phyloP scores from a whole-genome alignment of 1,140 invertebrate species.

The Neodiprion virginianus region DNA sequence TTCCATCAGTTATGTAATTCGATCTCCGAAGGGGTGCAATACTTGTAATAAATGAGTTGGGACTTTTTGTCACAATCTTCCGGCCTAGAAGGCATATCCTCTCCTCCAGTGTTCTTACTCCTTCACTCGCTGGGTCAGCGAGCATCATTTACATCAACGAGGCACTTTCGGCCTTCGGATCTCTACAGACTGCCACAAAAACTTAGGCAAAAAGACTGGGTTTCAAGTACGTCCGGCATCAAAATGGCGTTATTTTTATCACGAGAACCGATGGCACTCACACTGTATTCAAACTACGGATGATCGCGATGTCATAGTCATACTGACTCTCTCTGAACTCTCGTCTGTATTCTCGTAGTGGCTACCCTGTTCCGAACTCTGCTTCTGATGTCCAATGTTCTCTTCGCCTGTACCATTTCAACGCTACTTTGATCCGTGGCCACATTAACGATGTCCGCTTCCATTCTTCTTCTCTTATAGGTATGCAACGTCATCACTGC shows the following conservation, averaged over 20 bases:
- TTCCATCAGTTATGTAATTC: not conserved
- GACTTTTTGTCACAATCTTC: not conserved
- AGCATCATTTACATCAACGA: not conserved
- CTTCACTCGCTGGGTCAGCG: not conserved
- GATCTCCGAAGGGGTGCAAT: not conserved
- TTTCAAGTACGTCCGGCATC: too few species aligned
- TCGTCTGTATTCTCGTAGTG: not conserved
- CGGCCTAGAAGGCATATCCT: not conserved
- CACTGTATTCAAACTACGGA: not conserved
- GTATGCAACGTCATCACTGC: not conserved
- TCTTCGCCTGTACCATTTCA: not conserved
- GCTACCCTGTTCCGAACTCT: not conserved
- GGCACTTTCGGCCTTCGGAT: not conserved
- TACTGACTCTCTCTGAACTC: not conserved
- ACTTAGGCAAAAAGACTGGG: not conserved
- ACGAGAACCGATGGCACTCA: too few species aligned
- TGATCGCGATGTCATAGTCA: not conserved
- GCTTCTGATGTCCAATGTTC: not conserved
- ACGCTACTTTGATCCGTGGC: too few species aligned
- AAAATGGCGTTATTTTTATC: too few species aligned
- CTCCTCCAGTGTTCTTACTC: not conserved
- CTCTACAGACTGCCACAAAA: not conserved
- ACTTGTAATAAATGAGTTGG: not conserved
- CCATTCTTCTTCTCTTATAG: not conserved
- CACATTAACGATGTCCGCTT: not conserved